Evolutionary conservation across 2,797 vertebrate genomes (phyloP).

Genomic region (Sandelia bainsii): DNA sequence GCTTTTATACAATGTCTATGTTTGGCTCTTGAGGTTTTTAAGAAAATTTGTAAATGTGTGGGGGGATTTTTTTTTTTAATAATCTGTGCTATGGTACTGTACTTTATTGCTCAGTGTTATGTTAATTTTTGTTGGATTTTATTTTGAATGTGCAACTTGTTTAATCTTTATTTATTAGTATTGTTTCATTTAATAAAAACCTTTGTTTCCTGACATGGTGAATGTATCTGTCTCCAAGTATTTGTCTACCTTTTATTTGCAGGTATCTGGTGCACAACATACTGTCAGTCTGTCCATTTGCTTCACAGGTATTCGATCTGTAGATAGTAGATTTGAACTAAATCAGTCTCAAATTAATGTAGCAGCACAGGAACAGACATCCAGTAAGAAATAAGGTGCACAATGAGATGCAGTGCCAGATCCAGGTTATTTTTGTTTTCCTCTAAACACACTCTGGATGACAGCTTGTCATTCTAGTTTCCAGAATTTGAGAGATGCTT

Average conservation of each 20-base stretch:
- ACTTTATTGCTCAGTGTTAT: constrained; percentile 75
- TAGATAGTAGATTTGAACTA: constrained; percentile 10
- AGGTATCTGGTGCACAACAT: neutral
- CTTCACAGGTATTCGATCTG: neutral
- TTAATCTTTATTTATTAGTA: constrained; percentile 85
- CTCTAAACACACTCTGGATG: constrained; percentile 36
- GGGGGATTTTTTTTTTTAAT: constrained; percentile 63
- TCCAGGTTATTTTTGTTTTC: constrained; percentile 59
- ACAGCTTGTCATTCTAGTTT: constrained; percentile 56
- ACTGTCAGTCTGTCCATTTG: neutral
- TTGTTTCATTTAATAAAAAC: constrained; percentile 83
- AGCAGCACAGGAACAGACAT: constrained; percentile 26
- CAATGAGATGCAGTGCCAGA: constrained; percentile 18
- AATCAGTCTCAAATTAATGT: constrained; percentile 38
- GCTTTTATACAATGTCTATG: constrained; percentile 84
- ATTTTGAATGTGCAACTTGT: constrained; percentile 79
- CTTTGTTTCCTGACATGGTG: constrained; percentile 72
- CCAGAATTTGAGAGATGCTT: constrained; percentile 50
- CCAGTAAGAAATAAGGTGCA: neutral
- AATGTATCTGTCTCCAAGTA: constrained; percentile 30
- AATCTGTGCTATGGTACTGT: constrained; percentile 78
- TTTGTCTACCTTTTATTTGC: neutral
- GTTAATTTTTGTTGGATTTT: constrained; percentile 77
- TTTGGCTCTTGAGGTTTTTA: constrained; percentile 83
- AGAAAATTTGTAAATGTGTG: constrained; percentile 81